Percentiles rank a stretch among this genome's conserved stretches.
These are phyloP conservation scores for Scyliorhinus canicula DNA, from an alignment of 2,797 vertebrate species.

Conservation along the genomic window DNA sequence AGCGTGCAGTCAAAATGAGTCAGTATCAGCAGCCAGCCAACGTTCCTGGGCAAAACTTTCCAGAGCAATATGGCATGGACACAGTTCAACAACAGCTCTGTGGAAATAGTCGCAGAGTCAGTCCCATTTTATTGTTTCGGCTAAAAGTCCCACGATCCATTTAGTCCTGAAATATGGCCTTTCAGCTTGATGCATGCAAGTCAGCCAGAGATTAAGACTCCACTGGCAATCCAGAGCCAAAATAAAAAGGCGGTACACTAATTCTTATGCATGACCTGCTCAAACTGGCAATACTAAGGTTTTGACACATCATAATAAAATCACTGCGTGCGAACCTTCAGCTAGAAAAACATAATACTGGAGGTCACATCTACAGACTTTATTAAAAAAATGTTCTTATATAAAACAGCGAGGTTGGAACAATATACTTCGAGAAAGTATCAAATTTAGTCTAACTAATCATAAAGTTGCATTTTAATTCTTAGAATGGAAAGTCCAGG, in stretches of 20 bases:
- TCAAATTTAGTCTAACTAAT: neutral
- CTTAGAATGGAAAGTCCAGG: neutral
- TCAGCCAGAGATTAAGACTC: neutral
- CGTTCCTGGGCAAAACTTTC: neutral
- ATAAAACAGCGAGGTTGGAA: neutral
- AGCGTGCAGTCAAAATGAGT: neutral
- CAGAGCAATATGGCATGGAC: neutral
- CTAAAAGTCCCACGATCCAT: neutral
- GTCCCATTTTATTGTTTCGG: neutral
- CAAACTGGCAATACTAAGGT: neutral
- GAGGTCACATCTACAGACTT: neutral
- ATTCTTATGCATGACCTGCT: neutral
- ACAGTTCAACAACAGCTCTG: neutral
- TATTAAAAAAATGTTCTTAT: neutral
- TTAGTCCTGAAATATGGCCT: neutral
- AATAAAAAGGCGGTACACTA: neutral
- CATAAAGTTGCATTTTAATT: neutral
- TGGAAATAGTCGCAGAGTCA: neutral
- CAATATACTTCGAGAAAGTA: neutral
- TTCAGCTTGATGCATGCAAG: neutral
- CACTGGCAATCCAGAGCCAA: neutral
- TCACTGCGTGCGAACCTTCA: neutral
- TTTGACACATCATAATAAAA: neutral
- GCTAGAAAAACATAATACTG: neutral
- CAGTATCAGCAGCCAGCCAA: neutral